Conservation (phyloP, 1,140 invertebrate genomes). For the Lepeophtheirus salmonis region DNA sequence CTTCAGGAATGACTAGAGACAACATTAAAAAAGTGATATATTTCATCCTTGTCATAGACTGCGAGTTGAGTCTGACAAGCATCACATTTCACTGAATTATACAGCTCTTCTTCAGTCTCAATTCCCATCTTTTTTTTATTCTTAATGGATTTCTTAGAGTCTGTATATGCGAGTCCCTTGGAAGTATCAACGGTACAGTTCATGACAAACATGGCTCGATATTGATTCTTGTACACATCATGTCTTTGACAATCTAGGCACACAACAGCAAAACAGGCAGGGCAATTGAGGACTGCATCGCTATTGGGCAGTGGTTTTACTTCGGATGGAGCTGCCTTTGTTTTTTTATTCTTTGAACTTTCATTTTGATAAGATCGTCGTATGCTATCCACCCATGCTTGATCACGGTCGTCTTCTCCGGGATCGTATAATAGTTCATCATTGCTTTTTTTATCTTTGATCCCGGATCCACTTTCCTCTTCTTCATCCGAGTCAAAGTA, state of each 20-base stretch:
- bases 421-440: constrained; percentile 40
- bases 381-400: constrained; percentile 35
- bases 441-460: constrained; percentile 24
- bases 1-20: constrained; percentile 32
- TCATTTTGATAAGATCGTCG: constrained; percentile 27
- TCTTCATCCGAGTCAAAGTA: constrained; percentile 36
- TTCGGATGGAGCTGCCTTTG: constrained; percentile 1
- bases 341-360: constrained; percentile 10
- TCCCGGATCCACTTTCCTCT: constrained; percentile 23
- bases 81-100: constrained; percentile 37
- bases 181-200: constrained; percentile 35
- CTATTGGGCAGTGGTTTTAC: constrained; percentile 25
- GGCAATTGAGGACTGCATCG: constrained; percentile 43
- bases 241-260: constrained; percentile 43
- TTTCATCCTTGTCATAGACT: constrained; percentile 39
- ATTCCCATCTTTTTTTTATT: constrained; percentile 22
- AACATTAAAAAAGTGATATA: constrained; percentile 46
- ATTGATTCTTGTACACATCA: constrained; percentile 37
- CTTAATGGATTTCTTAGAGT: constrained; percentile 23
- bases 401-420: constrained; percentile 37
- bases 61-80: constrained; percentile 40
- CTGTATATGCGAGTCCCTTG: constrained; percentile 29
- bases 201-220: constrained; percentile 44
- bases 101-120: constrained; percentile 26
- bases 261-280: constrained; percentile 39